Evolutionary conservation across 2,888 invertebrate genomes (phyloP).

Genomic region (Rhamnusium bicolor): DNA sequence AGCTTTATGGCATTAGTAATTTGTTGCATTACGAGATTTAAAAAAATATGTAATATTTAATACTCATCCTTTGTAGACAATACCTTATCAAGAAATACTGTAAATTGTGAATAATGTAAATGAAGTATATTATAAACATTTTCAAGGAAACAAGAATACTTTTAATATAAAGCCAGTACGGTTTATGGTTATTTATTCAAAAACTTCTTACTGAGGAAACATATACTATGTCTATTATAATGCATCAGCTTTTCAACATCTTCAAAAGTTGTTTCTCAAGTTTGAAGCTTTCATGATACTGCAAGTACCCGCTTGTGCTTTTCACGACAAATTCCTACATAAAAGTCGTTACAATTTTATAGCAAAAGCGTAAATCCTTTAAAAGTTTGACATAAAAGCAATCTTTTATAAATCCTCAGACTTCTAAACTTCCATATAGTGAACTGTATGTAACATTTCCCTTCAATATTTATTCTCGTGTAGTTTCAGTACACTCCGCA

Average conservation of each 20-base stretch:
- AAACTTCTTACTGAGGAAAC: slow-evolving; percentile 42
- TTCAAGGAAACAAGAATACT: background rate
- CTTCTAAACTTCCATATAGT: slow-evolving; percentile 55
- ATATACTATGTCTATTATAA: slow-evolving; percentile 49
- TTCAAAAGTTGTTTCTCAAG: slow-evolving; percentile 47
- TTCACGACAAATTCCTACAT: slow-evolving; percentile 53
- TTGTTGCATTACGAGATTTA: too few relatives aligned
- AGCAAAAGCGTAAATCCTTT: slow-evolving; percentile 57
- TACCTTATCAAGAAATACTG: too few relatives aligned
- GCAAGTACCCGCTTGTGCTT: slow-evolving; percentile 53
- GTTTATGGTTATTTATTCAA: slow-evolving; percentile 39
- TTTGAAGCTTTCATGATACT: slow-evolving; percentile 48
- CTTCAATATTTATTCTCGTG: slow-evolving; percentile 53
- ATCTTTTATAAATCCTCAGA: slow-evolving; percentile 59
- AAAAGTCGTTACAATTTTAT: slow-evolving; percentile 60
- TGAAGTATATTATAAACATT: background rate
- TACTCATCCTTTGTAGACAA: too few relatives aligned
- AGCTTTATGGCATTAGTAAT: too few relatives aligned
- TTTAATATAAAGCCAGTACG: slow-evolving; percentile 20
- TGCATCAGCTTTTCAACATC: slow-evolving; percentile 51
- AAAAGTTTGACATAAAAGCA: slow-evolving; percentile 59
- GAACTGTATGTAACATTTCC: slow-evolving; percentile 50
- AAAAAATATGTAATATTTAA: too few relatives aligned
- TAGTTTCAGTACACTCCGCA: slow-evolving; percentile 47
- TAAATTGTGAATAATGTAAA: too few relatives aligned